phyloP scores from a whole-genome alignment of 2,113 vertebrate genomes.

The Motacilla tschutschensis region DNA sequence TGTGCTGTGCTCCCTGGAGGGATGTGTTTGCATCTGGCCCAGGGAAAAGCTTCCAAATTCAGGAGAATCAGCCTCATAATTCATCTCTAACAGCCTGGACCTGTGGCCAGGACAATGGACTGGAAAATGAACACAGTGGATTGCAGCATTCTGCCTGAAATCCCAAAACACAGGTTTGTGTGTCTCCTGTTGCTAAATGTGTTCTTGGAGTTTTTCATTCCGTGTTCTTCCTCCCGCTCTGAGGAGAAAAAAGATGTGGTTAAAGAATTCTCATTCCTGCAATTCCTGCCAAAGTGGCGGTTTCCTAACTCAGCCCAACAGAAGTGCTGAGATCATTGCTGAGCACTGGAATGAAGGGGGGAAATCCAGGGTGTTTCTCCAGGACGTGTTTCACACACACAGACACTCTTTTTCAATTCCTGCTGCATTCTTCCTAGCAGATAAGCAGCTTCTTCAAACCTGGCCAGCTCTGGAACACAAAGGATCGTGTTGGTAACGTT shows the following conservation, averaged over 20 bases:
- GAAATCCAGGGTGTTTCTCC: not conserved
- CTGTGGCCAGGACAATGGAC: not conserved
- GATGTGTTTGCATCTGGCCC: not conserved
- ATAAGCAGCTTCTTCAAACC: not conserved
- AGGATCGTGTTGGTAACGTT: accelerated
- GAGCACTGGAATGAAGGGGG: not conserved
- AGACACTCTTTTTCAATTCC: not conserved
- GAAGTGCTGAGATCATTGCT: not conserved
- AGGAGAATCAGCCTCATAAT: not conserved
- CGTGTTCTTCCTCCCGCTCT: not conserved
- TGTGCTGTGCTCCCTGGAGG: not conserved
- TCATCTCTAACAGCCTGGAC: not conserved
- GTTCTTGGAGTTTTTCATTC: not conserved
- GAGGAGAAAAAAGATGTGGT: not conserved
- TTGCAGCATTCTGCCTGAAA: not conserved
- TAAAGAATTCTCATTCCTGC: not conserved
- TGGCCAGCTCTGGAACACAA: not conserved
- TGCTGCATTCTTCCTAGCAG: not conserved
- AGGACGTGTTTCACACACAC: not conserved
- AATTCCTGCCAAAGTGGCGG: not conserved
- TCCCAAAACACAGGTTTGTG: not conserved
- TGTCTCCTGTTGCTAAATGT: not conserved
- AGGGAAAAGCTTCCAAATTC: not conserved
- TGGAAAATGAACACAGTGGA: not conserved
- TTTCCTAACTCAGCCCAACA: not conserved